Conservation (phyloP, 2,797 vertebrate genomes). For the Chiroxiphia lanceolata region DNA sequence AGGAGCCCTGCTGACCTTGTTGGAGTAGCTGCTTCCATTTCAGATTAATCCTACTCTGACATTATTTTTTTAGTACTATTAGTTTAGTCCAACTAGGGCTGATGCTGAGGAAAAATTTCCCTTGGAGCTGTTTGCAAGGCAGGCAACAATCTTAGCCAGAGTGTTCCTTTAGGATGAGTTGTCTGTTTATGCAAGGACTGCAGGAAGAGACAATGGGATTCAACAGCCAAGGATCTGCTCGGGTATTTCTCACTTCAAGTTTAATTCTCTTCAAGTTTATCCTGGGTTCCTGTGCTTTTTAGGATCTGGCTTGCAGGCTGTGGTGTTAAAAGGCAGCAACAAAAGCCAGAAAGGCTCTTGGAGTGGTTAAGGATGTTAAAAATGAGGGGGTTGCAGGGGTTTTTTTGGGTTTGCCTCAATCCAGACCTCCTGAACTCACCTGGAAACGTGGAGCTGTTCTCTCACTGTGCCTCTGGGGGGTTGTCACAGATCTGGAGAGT, state of each 20-base stretch:
- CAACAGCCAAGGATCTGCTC: not conserved
- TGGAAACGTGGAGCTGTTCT: not conserved
- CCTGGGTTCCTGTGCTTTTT: not conserved
- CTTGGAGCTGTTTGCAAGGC: not conserved
- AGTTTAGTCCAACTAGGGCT: not conserved
- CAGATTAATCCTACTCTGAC: not conserved
- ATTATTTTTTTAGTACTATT: not conserved
- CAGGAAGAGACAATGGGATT: not conserved
- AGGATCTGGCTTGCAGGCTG: not conserved
- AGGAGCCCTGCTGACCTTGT: not conserved
- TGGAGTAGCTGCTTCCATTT: not conserved
- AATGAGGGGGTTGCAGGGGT: not conserved
- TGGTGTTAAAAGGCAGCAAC: not conserved
- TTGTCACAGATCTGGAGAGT: not conserved
- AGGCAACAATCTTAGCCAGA: not conserved
- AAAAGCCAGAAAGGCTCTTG: not conserved
- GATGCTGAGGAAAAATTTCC: not conserved
- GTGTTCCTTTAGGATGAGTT: not conserved
- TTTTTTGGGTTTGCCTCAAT: not conserved
- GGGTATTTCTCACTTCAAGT: not conserved
- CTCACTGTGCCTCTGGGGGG: not conserved
- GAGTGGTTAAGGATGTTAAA: not conserved
- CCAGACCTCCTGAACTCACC: not conserved
- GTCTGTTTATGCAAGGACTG: not conserved
- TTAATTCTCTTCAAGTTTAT: not conserved